These are phyloP conservation scores for Maniola hyperantus DNA, from an alignment of 2,888 invertebrate species.

Conservation along the genomic window DNA sequence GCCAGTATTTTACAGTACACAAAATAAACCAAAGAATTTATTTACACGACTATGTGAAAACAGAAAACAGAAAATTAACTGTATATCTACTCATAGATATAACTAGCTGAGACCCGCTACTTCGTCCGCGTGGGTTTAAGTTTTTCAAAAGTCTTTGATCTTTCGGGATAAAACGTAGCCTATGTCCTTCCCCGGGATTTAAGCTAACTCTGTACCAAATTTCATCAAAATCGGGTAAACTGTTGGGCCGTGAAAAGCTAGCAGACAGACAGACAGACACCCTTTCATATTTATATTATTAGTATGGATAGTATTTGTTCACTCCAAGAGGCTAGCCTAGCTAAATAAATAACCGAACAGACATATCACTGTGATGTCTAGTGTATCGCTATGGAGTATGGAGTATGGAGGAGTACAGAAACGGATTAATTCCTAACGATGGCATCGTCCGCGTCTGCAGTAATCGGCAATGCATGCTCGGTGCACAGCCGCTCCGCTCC, in stretches of 20 bases:
- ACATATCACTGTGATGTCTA: slow-evolving; percentile 2
- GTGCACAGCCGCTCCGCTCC: background rate
- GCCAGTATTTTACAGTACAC: background rate
- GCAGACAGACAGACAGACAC: too few species aligned
- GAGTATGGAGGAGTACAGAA: slow-evolving; percentile 5
- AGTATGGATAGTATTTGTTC: too few species aligned
- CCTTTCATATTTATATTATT: too few species aligned
- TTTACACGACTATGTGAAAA: background rate
- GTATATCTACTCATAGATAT: background rate
- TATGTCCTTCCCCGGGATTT: too few species aligned
- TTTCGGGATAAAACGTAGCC: too few species aligned
- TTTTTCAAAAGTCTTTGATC: too few species aligned
- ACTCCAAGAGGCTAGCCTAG: too few species aligned
- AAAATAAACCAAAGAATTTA: background rate
- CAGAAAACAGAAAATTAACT: background rate
- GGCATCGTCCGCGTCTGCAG: background rate
- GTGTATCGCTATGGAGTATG: background rate
- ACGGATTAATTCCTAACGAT: slow-evolving; percentile 16
- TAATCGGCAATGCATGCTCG: slow-evolving; percentile 9
- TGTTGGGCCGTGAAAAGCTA: too few species aligned
- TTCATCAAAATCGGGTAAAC: too few species aligned
- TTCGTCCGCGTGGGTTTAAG: too few species aligned
- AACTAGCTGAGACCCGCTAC: too few species aligned
- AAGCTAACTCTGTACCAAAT: too few species aligned
- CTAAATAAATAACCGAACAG: background rate